Base-by-base conservation (phyloP, 2,888 invertebrate genomes). In the Drosophila tanythrix region DNA sequence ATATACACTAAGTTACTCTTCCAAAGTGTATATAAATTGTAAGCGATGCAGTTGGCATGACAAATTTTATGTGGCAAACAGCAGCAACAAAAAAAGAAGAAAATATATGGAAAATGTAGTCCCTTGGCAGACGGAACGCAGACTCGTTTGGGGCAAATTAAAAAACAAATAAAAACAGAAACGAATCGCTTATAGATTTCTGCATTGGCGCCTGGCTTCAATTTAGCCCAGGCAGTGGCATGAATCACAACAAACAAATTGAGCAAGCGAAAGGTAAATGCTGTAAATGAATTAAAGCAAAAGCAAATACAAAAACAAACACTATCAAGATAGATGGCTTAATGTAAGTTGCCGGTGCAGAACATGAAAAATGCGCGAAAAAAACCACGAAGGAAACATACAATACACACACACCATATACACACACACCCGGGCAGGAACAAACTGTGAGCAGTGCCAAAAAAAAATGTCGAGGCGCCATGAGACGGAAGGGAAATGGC, bases 271-370 rank as follows among this genome's bases (percentile, higher is more conserved):
- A 61, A n/a, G 25, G 61, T 52, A 56, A 55, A 63, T 40, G 50
- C 58, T 55, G 50, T 40, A 57, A 48, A 66, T 58, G 66, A 88
- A 89, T 84, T 86, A 78, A 89, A 81, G 70, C 75, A 69, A 66
- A 77, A 61, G 73, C 72, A 72, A 72, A 71, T 52, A 74, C 59
- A 76, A 51, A 51, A 35, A 52, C 50, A 38, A 33, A 51, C 56
- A 81, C 77, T 72, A 83, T 72, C 75, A 85, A 88, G 90, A 85
- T 88, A 86, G 88, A 85, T 88, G 86, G 88, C 85, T 90, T 88
- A 86, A 78, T 86, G 81, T 83, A 88, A 90, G 78, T 80, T 85
- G 70, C 67, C 77, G 78, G 72, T 81, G 81, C 75, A 81, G 76
- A 86, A 89, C 70, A 84, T 81, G 83, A 89, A 74, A 82, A 76